These are phyloP conservation scores for Proales similis DNA, from an alignment of 1,140 invertebrate species.

Conservation along the genomic window DNA sequence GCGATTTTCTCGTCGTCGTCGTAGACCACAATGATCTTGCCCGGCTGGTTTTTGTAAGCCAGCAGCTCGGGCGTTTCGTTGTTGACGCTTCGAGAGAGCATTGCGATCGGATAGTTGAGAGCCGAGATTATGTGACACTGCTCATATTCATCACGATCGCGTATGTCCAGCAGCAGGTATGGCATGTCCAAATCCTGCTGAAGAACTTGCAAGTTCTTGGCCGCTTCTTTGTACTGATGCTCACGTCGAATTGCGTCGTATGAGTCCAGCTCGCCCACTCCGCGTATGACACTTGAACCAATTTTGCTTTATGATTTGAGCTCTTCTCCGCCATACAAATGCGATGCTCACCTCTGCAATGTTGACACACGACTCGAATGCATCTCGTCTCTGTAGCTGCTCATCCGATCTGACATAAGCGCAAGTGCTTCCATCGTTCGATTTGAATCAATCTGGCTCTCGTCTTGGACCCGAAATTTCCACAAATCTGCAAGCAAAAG, in stretches of 20 bases:
- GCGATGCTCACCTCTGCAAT: conserved; percentile 2
- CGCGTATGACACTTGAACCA: conserved; percentile 52
- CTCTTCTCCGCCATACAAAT: not conserved
- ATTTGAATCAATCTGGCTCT: not conserved
- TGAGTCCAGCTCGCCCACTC: conserved; percentile 52
- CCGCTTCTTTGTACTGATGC: conserved; percentile 25
- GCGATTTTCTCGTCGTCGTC: conserved; percentile 55
- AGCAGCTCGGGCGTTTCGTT: conserved; percentile 51
- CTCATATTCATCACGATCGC: conserved; percentile 51
- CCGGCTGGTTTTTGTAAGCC: conserved; percentile 52
- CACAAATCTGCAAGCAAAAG: not conserved
- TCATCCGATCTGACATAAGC: not conserved
- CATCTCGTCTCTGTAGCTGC: too few relatives aligned
- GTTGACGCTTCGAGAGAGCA: conserved; percentile 52
- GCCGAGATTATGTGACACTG: conserved; percentile 53
- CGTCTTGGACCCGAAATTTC: not conserved
- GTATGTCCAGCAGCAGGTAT: conserved; percentile 57
- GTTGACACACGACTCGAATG: conserved; percentile 8
- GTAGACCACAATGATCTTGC: conserved; percentile 56
- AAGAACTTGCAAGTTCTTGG: conserved; percentile 36
- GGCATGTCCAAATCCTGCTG: conserved; percentile 42
- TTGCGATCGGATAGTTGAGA: conserved; percentile 50
- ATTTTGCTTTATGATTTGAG: conserved; percentile 17
- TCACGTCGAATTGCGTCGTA: conserved; percentile 38
- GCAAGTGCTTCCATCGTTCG: not conserved